phyloP scores from a whole-genome alignment of 2,888 invertebrate species.

The Rhogogaster chlorosoma region DNA sequence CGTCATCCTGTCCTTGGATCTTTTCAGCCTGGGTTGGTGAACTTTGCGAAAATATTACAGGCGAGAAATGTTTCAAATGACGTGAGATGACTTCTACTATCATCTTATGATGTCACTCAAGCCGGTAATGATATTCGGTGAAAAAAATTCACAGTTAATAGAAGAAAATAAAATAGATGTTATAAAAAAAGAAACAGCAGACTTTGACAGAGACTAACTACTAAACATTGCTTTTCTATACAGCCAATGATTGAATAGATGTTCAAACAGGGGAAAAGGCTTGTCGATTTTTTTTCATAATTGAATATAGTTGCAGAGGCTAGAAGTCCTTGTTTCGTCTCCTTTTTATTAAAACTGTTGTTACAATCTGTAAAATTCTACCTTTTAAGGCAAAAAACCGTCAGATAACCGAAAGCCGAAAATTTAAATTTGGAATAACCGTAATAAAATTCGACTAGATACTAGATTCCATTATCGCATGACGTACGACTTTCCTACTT shows the following conservation, averaged over 20 bases:
- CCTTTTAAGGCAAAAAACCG: background rate
- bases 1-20: conserved; percentile 38
- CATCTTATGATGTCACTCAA: background rate
- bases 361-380: background rate
- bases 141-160: background rate
- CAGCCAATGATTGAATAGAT: background rate
- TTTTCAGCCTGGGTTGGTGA: background rate
- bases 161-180: background rate
- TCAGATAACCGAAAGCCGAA: background rate
- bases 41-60: background rate
- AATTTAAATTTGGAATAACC: background rate
- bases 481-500: background rate
- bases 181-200: background rate
- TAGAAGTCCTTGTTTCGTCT: background rate
- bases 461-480: background rate
- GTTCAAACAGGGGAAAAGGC: background rate
- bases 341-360: background rate
- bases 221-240: background rate
- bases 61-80: background rate
- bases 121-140: background rate
- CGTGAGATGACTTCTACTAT: background rate
- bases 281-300: background rate
- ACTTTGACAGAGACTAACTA: background rate
- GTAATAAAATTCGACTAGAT: conserved; percentile 3
- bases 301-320: background rate